Evolutionary conservation across 2,797 vertebrate species (phyloP).

Genomic region (Gobio occitaniae): DNA sequence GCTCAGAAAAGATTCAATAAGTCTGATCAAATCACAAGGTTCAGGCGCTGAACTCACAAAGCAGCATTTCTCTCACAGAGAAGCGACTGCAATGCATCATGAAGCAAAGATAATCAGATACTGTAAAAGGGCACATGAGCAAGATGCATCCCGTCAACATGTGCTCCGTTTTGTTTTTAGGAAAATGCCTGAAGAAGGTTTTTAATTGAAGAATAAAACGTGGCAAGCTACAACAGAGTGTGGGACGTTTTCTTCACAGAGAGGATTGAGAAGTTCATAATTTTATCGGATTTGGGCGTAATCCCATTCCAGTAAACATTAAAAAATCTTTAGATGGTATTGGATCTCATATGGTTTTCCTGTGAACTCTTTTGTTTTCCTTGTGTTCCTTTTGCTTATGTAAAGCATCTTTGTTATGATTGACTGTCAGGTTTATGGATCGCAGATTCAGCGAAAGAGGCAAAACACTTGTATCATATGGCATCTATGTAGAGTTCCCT

Average conservation of each 20-base stretch:
- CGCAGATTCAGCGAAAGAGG: constrained; percentile 46
- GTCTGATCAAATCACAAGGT: background rate
- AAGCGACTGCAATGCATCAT: background rate
- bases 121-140: constrained; percentile 47
- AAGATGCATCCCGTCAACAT: constrained; percentile 8
- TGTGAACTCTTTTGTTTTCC: constrained; percentile 32
- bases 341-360: constrained; percentile 4
- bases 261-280: constrained; percentile 11
- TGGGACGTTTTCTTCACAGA: background rate
- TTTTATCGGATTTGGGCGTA: constrained; percentile 2
- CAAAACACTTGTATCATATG: constrained; percentile 45
- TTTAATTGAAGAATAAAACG: constrained; percentile 21
- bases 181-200: background rate
- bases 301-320: constrained; percentile 14
- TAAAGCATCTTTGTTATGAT: constrained; percentile 64
- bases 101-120: constrained; percentile 47
- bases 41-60: constrained; percentile 46
- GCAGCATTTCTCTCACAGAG: constrained; percentile 54
- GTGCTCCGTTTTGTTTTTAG: background rate
- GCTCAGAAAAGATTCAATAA: constrained; percentile 21
- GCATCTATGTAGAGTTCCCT: background rate
- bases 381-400: constrained; percentile 39
- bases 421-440: constrained; percentile 55
- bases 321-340: constrained; percentile 12
- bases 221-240: background rate